Evolutionary conservation across 2,797 vertebrate genomes (phyloP), one percentile per base, ranked within the genome.

Genomic region (Argentina silus): DNA sequence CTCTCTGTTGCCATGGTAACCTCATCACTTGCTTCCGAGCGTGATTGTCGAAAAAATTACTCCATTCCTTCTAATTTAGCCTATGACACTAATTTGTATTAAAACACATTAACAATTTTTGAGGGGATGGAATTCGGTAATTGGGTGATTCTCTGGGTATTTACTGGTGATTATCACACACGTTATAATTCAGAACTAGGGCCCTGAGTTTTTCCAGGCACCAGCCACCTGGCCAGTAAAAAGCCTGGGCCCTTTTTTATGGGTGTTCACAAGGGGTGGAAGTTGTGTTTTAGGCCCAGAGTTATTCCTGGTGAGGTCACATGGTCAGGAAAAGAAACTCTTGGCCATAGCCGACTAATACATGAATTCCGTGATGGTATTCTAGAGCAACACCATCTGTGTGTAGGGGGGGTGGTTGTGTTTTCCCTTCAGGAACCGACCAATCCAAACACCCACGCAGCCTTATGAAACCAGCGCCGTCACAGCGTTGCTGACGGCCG

Each of bases 1-100:
- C 68, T 70, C 78, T 63, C 69, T 48, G 85, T 88, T 86, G 76
- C 85, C 88, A 81, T 74, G 70, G 85, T 55, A 87, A 91, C 87
- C 0, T 51, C 51, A 65, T 84, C 80, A 69, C 70, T 83, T 80
- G 73, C 47, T 69, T 75, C 56, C 17, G 15, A 74, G 64, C 55
- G 57, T 77, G 78, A 60, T 53, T 14, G 43, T 79, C 83, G 27
- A 84, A 78, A 85, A 75, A 78, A 76, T 77, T 74, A 82, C 73
- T 87, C 67, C 55, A 79, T 44, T 27, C 56, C 74, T 74, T 86
- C 72, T 53, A 82, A 77, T 82, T 81, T 70, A 79, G 81, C 77
- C 74, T 15, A 68, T 75, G 84, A 77, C 82, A 82, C 71, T 60
- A 51, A 85, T 85, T 79, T 72, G 55, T 72, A 69, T 66, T 79